phyloP scores from a whole-genome alignment of 2,113 vertebrate genomes.

The Nymphicus hollandicus region DNA sequence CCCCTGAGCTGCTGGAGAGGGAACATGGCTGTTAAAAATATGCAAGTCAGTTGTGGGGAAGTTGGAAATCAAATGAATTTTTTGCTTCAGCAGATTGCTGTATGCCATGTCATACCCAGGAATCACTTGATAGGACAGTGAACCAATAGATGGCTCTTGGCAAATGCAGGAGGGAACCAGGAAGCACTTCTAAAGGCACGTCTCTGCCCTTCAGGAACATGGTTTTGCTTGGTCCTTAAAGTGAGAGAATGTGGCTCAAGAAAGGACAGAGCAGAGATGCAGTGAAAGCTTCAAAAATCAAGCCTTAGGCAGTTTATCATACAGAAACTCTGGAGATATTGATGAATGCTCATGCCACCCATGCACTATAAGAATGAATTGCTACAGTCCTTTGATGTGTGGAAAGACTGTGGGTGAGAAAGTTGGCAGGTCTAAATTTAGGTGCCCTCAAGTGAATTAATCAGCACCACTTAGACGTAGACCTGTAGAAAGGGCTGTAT shows the following conservation, averaged over 20 bases:
- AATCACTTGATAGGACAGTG: not conserved
- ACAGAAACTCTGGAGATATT: not conserved
- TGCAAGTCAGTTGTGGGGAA: not conserved
- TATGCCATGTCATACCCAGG: not conserved
- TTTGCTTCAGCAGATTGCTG: not conserved
- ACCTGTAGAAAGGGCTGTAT: not conserved
- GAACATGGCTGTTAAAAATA: not conserved
- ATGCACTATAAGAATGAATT: not conserved
- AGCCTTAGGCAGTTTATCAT: not conserved
- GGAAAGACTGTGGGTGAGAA: not conserved
- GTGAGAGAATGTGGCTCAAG: not conserved
- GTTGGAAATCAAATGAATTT: not conserved
- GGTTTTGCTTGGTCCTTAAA: not conserved
- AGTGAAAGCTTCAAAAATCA: not conserved
- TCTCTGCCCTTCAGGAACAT: not conserved
- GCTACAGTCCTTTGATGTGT: not conserved
- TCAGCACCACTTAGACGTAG: not conserved
- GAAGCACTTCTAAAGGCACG: not conserved
- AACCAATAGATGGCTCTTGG: not conserved
- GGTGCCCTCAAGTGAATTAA: not conserved
- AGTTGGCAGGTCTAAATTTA: not conserved
- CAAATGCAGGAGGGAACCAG: not conserved
- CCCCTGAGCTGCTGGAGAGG: accelerated
- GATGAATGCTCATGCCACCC: not conserved
- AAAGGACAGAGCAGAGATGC: not conserved